Conservation (phyloP, 2,113 vertebrate species). For the Tachycineta bicolor region DNA sequence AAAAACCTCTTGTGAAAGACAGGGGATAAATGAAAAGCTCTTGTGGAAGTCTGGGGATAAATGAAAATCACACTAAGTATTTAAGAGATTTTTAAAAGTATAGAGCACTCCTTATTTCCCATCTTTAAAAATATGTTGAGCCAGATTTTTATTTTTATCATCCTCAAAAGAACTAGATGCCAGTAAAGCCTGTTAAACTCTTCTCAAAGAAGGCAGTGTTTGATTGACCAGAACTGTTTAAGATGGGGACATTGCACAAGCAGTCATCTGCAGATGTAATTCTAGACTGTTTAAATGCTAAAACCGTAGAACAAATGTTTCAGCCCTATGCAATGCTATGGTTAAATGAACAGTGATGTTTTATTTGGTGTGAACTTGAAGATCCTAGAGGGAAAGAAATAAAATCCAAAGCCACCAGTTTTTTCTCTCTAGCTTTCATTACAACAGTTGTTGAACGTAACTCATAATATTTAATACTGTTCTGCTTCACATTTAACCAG, state of each 20-base stretch:
- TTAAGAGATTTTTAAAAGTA: background rate
- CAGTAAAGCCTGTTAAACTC: background rate
- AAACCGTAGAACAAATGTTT: background rate
- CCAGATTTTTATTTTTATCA: background rate
- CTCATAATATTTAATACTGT: background rate
- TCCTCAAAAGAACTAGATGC: background rate
- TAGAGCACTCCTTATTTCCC: background rate
- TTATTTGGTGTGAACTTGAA: slow-evolving; percentile 4
- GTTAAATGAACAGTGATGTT: background rate
- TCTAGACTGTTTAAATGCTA: background rate
- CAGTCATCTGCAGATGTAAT: background rate
- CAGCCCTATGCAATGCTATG: background rate
- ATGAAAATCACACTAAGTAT: slow-evolving; percentile 2
- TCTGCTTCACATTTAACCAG: background rate
- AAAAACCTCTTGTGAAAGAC: background rate
- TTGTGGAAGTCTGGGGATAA: background rate
- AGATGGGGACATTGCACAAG: background rate
- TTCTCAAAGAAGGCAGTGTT: background rate
- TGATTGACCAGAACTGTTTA: background rate
- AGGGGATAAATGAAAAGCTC: slow-evolving; percentile 15
- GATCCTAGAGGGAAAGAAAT: background rate
- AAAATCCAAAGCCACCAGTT: background rate
- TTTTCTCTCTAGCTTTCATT: background rate
- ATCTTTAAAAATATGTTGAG: background rate
- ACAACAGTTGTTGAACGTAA: background rate